Evolutionary conservation across 2,888 invertebrate genomes (phyloP), one percentile per base, ranked within the genome.

Genomic region (Salticus scenicus): DNA sequence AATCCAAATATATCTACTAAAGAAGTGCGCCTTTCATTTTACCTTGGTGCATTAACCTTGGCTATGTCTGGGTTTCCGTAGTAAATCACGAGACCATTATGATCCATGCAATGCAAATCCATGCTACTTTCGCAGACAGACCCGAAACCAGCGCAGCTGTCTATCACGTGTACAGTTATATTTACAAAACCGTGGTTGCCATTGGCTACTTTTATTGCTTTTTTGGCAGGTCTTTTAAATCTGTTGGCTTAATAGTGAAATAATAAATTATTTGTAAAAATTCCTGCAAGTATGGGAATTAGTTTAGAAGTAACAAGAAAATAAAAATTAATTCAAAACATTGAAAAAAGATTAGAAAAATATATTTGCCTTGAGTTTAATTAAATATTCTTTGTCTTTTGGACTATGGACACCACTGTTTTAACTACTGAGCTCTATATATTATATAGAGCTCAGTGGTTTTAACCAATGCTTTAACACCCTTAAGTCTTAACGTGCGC

Each of bases 161-260:
- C 74, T 69, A 73, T 80, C 80, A 80, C 80, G 80, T 80, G 80
- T 69, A 47, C 73, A 51, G 47, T 31, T 67, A 42, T 77, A 67
- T 77, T 77, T 69, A 69, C 41, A 47, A 33, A 28, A 20, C 20
- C 10, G 17, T 27, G 37, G n/a, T 64, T 37, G 17, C 30, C n/a
- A 31, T 69, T 51, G 41, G 73, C 67, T 28, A 30, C 12, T 14
- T 20, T 74, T 73, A 80, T 73, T 74, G 24, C 69, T 10, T 17
- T 28, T 72, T 79, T 42, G 33, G 69, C 30, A 30, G n/a, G n/a
- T n/a, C n/a, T n/a, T n/a, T n/a, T n/a, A n/a, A n/a, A 24, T 8
- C 27, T 10, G 24, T 72, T 17, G n/a, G 17, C 27, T n/a, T 0
- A n/a, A 20, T 20, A 70, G 17, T 5, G 20, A 42, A 7, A 10